phyloP scores from a whole-genome alignment of 2,888 invertebrate species.

The Dryomyza anilis region DNA sequence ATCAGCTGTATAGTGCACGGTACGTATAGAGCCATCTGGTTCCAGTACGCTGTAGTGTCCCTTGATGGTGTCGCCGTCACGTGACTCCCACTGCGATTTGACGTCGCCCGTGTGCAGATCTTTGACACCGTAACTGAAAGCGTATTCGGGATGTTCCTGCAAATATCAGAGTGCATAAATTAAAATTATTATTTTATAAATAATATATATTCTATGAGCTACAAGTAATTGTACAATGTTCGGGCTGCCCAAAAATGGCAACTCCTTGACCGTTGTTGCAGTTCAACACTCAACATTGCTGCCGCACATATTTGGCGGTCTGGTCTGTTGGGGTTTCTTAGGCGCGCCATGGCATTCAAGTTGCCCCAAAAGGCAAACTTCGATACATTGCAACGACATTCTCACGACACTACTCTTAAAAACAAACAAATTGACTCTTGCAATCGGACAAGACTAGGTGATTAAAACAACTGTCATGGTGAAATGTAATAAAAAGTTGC shows the following conservation, averaged over 20 bases:
- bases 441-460: not conserved
- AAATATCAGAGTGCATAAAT: conserved; percentile 34
- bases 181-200: not conserved
- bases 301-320: not conserved
- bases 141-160: conserved; percentile 64
- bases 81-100: conserved; percentile 67
- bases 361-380: not conserved
- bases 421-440: not conserved
- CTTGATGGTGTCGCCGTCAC: conserved; percentile 64
- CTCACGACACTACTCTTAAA: not conserved
- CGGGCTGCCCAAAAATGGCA: too few species aligned
- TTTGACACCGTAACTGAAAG: conserved; percentile 67
- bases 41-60: conserved; percentile 71
- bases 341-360: not conserved
- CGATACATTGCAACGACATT: not conserved
- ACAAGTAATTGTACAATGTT: too few species aligned
- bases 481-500: too few species aligned
- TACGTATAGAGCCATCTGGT: conserved; percentile 68
- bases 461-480: not conserved
- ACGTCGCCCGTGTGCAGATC: conserved; percentile 66
- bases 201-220: not conserved
- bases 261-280: not conserved
- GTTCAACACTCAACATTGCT: not conserved
- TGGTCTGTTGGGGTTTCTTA: not conserved
- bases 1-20: conserved; percentile 66